phyloP scores from a whole-genome alignment of 2,888 invertebrate species.

The Tricholauxania praeusta region DNA sequence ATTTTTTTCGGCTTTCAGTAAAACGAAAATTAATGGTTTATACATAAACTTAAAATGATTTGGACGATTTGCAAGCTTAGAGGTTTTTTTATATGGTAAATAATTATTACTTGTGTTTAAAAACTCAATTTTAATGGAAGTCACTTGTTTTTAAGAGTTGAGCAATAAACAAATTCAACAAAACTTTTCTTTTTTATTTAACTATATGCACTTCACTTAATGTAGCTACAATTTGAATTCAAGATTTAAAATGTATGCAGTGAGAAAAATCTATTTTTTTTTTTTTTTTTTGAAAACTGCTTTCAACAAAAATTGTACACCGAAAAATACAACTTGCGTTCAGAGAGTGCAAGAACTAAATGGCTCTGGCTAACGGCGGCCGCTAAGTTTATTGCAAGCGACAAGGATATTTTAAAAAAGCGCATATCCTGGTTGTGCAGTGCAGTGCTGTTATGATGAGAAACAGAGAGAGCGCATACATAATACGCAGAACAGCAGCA shows the following conservation, averaged over 20 bases:
- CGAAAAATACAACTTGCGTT: constrained; percentile 69
- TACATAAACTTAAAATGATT: constrained; percentile 22
- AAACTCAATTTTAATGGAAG: background rate
- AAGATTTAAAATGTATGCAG: constrained; percentile 25
- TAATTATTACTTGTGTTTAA: no score
- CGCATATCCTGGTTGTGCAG: constrained; percentile 25
- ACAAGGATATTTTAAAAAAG: constrained; percentile 21
- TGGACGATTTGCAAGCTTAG: no score
- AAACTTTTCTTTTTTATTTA: constrained; percentile 9
- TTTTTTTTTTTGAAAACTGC: constrained; percentile 33
- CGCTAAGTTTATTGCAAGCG: constrained; percentile 52
- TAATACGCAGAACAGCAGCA: background rate
- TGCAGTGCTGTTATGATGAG: background rate
- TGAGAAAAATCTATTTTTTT: constrained; percentile 31
- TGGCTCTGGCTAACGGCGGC: constrained; percentile 61
- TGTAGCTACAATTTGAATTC: constrained; percentile 25
- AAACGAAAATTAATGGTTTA: constrained; percentile 28
- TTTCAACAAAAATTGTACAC: constrained; percentile 45
- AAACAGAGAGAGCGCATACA: background rate
- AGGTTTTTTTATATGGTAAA: no score
- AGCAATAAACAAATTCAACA: background rate
- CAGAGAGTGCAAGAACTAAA: constrained; percentile 70
- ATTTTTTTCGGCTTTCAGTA: constrained; percentile 10
- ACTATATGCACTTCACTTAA: constrained; percentile 33
- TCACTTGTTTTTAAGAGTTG: background rate